Evolutionary conservation across 2,797 vertebrate species (phyloP).

Genomic region (Myotis findleyi): DNA sequence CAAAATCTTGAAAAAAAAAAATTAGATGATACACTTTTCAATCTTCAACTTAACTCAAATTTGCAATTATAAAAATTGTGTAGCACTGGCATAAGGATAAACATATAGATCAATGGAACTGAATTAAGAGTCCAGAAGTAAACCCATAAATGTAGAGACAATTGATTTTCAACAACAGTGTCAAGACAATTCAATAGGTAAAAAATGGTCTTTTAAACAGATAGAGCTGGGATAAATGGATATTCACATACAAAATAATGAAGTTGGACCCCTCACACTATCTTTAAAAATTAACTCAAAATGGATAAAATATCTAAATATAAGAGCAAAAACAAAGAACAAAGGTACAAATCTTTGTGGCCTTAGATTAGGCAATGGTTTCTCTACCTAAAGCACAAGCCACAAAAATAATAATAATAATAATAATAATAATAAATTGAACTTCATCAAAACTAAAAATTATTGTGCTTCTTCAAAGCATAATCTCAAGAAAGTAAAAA

Average conservation of each 20-base stretch:
- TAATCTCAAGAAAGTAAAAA: not conserved
- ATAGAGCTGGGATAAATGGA: not conserved
- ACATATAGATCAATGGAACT: not conserved
- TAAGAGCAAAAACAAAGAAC: not conserved
- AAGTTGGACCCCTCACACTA: not conserved
- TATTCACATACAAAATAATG: not conserved
- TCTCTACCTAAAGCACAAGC: not conserved
- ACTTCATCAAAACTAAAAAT: not conserved
- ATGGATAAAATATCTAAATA: not conserved
- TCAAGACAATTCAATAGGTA: not conserved
- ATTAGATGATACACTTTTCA: not conserved
- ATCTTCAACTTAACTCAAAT: not conserved
- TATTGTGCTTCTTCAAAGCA: not conserved
- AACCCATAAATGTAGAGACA: not conserved
- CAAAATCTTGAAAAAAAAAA: not conserved
- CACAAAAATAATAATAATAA: no score
- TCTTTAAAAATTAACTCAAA: not conserved
- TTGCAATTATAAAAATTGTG: not conserved
- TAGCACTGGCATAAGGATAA: not conserved
- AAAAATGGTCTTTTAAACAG: not conserved
- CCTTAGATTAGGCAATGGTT: not conserved
- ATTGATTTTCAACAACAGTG: not conserved
- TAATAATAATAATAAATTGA: no score
- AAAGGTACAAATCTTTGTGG: not conserved
- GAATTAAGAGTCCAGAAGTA: not conserved